Conservation (phyloP, 2,113 vertebrate species). For the Orycteropus afer region DNA sequence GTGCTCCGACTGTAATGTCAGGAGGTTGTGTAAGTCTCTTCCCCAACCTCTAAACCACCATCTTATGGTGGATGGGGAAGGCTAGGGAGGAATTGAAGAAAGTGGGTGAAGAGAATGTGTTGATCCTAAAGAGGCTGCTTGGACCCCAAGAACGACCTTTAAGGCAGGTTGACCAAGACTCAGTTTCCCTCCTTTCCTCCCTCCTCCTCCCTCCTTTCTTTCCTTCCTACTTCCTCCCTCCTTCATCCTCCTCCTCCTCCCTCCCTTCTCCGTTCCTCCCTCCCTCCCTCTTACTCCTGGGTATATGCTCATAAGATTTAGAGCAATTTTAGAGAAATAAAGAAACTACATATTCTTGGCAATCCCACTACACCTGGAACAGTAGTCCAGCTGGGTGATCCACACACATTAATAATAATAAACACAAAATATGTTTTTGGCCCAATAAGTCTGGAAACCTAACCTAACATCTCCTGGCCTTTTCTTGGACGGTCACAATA, state of each 20-base stretch:
- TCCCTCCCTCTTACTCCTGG: accelerated
- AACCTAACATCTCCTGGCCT: neutral
- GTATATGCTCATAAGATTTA: neutral
- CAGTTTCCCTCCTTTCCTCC: too few relatives aligned
- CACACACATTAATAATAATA: neutral
- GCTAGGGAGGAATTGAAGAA: accelerated
- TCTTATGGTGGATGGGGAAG: neutral
- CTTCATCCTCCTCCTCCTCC: neutral
- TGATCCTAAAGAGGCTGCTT: too few relatives aligned
- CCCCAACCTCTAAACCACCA: too few relatives aligned
- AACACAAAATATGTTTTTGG: neutral
- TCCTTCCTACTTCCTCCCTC: neutral
- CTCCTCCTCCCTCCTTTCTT: neutral
- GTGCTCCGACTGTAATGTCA: neutral
- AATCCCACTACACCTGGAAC: neutral
- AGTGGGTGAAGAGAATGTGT: too few relatives aligned
- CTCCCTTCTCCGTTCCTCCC: neutral
- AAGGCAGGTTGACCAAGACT: neutral
- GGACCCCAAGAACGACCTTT: neutral
- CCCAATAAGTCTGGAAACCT: neutral
- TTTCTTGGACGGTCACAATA: neutral
- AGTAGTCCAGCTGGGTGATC: neutral
- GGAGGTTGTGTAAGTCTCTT: neutral
- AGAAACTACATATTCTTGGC: neutral
- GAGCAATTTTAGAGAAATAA: neutral